Conservation (phyloP, 2,113 vertebrate species). For the Amazona guildingii region DNA sequence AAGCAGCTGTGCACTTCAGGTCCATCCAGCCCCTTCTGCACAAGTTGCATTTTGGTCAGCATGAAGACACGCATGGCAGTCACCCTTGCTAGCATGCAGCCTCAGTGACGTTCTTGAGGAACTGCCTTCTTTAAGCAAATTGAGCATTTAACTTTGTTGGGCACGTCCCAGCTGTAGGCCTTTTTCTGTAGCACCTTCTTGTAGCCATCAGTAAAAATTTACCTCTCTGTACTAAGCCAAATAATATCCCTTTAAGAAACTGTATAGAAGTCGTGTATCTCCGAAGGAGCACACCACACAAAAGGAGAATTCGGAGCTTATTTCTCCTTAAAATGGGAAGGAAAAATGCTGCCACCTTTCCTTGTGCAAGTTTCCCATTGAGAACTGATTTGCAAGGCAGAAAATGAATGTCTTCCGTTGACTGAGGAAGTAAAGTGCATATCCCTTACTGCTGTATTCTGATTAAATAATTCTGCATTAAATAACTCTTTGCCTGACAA, state of each 20-base stretch:
- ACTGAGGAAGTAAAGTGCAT: background rate
- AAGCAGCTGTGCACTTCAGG: slow-evolving; percentile 63
- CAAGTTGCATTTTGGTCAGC: background rate
- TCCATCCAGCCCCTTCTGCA: background rate
- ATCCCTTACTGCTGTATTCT: background rate
- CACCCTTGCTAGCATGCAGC: background rate
- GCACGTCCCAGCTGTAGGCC: background rate
- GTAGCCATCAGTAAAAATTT: background rate
- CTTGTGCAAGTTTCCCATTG: background rate
- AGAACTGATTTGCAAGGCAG: background rate
- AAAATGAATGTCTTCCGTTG: background rate
- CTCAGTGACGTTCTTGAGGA: background rate
- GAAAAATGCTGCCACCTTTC: background rate
- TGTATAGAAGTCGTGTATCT: background rate
- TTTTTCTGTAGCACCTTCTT: background rate
- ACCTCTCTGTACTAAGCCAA: background rate
- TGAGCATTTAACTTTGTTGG: background rate
- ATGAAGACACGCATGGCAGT: background rate
- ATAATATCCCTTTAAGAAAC: background rate
- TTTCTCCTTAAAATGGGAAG: background rate
- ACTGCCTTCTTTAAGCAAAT: background rate
- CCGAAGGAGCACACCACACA: background rate
- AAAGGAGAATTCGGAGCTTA: background rate
- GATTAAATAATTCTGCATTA: background rate
- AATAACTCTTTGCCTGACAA: background rate